phyloP scores from a whole-genome alignment of 2,888 invertebrate species.

The Drosophila setosimentum region DNA sequence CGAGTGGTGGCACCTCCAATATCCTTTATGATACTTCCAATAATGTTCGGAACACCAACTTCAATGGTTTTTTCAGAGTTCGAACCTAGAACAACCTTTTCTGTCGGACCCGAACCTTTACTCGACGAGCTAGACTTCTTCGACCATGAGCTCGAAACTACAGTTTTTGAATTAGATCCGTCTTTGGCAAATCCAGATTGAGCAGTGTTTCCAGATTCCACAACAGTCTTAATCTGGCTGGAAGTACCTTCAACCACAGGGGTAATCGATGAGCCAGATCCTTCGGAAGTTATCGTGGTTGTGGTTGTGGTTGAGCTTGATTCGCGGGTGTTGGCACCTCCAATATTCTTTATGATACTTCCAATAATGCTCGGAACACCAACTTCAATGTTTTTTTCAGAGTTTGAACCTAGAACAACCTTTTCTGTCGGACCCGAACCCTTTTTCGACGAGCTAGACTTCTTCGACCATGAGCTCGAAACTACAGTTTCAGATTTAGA shows the following conservation, averaged over 20 bases:
- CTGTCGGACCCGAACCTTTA: neutral
- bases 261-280: neutral
- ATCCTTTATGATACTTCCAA: neutral
- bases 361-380: neutral
- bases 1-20: neutral
- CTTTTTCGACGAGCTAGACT: neutral
- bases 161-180: neutral
- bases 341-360: neutral
- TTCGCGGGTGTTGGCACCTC: neutral
- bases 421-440: neutral
- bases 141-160: neutral
- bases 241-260: neutral
- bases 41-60: neutral
- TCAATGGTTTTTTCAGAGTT: neutral
- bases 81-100: neutral
- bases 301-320: slow-evolving; percentile 10
- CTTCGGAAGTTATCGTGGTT: slow-evolving; percentile 1
- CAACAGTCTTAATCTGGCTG: neutral
- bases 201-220: slow-evolving; percentile 5
- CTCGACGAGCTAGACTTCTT: neutral
- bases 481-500: neutral
- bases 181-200: slow-evolving; percentile 1
- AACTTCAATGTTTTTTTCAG: neutral
- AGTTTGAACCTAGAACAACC: neutral
- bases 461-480: neutral